Evolutionary conservation across 2,113 vertebrate species (phyloP).

Genomic region (Pionites leucogaster): DNA sequence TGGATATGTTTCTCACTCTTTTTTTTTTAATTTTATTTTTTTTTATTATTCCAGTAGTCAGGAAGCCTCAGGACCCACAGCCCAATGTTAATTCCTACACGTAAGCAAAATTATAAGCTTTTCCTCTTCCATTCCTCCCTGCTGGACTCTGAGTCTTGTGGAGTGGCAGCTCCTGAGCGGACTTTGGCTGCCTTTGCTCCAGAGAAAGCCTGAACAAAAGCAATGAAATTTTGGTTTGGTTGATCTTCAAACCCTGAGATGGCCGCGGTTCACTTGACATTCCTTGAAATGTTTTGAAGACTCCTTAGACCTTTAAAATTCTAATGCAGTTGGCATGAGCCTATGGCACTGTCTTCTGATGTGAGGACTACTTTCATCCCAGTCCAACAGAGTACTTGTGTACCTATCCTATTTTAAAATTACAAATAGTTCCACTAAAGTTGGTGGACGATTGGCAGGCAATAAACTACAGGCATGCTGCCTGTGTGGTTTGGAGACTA

Average conservation of each 20-base stretch:
- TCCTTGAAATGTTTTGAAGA: background rate
- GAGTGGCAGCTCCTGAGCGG: background rate
- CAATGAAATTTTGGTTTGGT: background rate
- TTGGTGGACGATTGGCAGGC: background rate
- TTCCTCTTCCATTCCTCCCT: background rate
- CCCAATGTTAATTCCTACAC: background rate
- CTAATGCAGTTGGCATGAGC: background rate
- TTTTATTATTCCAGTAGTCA: background rate
- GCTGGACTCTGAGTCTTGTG: background rate
- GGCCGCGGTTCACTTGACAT: background rate
- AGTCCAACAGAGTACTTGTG: background rate
- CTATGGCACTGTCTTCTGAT: background rate
- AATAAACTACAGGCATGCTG: background rate
- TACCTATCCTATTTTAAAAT: background rate
- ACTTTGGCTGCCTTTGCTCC: background rate
- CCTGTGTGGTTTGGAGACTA: background rate
- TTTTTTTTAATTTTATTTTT: no score
- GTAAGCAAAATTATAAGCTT: background rate
- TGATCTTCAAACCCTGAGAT: background rate
- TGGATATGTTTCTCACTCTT: background rate
- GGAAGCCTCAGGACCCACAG: background rate
- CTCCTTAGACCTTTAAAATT: background rate
- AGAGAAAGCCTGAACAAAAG: background rate
- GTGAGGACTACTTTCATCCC: background rate
- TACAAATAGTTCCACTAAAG: background rate